Conservation (phyloP, 2,888 invertebrate genomes). For the Ormyrus pomaceus region DNA sequence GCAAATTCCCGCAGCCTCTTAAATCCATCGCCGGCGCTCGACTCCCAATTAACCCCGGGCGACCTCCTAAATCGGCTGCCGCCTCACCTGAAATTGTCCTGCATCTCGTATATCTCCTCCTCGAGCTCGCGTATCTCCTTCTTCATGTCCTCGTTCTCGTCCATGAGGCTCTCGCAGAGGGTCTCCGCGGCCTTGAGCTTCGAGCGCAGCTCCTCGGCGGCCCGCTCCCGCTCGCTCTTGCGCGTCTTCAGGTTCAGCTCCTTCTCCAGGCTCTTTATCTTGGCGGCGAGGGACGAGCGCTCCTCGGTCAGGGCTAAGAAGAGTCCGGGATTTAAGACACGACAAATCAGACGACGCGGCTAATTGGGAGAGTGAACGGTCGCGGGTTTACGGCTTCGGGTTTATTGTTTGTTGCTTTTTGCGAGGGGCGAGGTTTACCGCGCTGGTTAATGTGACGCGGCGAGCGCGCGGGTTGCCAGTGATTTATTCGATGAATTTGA, state of each 20-base stretch:
- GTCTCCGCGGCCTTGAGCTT: conserved; percentile 94
- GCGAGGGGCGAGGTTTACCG: no score
- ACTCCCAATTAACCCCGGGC: no score
- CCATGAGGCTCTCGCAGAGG: conserved; percentile 94
- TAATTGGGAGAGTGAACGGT: no score
- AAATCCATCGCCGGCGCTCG: no score
- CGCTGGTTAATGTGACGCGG: no score
- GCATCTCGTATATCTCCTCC: conserved; percentile 99
- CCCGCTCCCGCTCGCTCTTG: conserved; percentile 68
- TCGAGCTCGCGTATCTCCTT: conserved; percentile 95
- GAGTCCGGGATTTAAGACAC: conserved; percentile 36
- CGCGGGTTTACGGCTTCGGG: not conserved
- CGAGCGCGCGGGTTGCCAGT: no score
- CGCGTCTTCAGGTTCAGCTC: conserved; percentile 66
- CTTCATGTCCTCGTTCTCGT: conserved; percentile 96
- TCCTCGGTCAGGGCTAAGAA: conserved; percentile 67
- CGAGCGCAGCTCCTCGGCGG: conserved; percentile 81
- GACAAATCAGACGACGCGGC: conserved; percentile 16
- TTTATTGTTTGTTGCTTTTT: conserved; percentile 13
- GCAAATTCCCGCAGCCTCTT: no score
- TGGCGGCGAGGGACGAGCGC: conserved; percentile 77
- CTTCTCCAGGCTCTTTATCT: conserved; percentile 69
- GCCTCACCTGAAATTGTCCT: conserved; percentile 90
- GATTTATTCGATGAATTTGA: no score
- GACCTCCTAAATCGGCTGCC: no score